These are phyloP conservation scores for Periparus ater DNA, from an alignment of 2,797 vertebrate species.

Conservation along the genomic window DNA sequence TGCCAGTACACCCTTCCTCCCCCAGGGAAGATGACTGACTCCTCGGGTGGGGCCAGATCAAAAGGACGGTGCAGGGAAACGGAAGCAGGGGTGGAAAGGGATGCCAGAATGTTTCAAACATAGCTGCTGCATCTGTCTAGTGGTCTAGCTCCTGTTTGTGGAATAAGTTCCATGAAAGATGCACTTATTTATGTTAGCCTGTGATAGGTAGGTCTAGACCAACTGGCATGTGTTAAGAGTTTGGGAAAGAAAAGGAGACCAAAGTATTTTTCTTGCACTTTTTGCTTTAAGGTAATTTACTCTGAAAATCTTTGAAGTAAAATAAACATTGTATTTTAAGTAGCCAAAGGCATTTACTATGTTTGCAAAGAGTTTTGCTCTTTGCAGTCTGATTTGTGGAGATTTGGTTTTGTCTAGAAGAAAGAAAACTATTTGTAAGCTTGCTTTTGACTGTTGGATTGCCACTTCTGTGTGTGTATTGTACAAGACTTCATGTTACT, in stretches of 20 bases:
- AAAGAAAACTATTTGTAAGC: conserved; percentile 14
- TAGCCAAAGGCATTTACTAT: conserved; percentile 36
- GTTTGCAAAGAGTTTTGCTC: conserved; percentile 43
- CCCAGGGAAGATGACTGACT: neutral
- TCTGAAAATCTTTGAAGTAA: conserved; percentile 59
- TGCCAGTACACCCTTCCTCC: neutral
- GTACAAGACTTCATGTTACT: neutral
- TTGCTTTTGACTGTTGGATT: neutral
- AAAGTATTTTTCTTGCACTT: conserved; percentile 2
- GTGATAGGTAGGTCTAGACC: conserved; percentile 34
- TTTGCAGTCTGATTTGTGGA: neutral
- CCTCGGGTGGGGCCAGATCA: conserved; percentile 22
- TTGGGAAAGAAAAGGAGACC: neutral
- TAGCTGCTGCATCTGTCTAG: conserved; percentile 9
- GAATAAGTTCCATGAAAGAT: conserved; percentile 59
- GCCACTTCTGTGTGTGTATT: neutral
- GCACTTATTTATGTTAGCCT: conserved; percentile 43
- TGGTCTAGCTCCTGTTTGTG: conserved; percentile 31
- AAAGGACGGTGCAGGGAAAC: neutral
- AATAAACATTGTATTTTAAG: conserved; percentile 60
- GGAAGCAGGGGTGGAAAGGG: conserved; percentile 5
- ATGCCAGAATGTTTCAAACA: conserved; percentile 34
- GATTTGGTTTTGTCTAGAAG: conserved; percentile 21
- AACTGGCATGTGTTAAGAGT: neutral
- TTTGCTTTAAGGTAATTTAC: conserved; percentile 39